Evolutionary conservation across 2,113 vertebrate genomes (phyloP).

Genomic region (Lepisosteus oculatus): DNA sequence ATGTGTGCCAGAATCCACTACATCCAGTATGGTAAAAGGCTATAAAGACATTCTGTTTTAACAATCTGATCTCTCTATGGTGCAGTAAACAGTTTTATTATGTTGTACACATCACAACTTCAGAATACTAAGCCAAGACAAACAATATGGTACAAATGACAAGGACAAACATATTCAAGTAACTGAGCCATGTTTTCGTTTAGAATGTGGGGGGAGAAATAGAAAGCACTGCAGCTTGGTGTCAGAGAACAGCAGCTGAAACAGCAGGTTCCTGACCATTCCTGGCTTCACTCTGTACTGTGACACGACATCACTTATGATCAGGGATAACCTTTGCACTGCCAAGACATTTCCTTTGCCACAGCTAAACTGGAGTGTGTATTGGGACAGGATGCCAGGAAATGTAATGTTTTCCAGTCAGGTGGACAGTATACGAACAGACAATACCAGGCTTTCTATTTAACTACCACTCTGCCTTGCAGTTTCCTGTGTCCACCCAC

Average conservation of each 20-base stretch:
- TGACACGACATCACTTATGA: slow-evolving; percentile 21
- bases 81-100: too few species aligned
- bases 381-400: slow-evolving; percentile 38
- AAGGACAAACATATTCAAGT: too few species aligned
- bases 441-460: slow-evolving; percentile 23
- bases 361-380: slow-evolving; percentile 23
- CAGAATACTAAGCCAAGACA: too few species aligned
- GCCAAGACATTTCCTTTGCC: slow-evolving; percentile 22
- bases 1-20: too few species aligned
- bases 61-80: too few species aligned
- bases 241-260: slow-evolving; percentile 34
- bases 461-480: slow-evolving; percentile 10
- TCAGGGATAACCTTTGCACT: slow-evolving; percentile 23
- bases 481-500: slow-evolving; percentile 52
- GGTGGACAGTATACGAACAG: slow-evolving; percentile 37
- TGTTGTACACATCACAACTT: too few species aligned
- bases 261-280: slow-evolving; percentile 1
- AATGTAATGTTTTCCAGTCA: slow-evolving; percentile 43
- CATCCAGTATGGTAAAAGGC: too few species aligned
- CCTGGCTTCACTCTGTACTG: neutral
- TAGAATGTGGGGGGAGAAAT: slow-evolving; percentile 1
- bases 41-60: too few species aligned
- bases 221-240: slow-evolving; percentile 39
- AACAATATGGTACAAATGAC: too few species aligned
- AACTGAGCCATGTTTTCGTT: neutral